A percentile compares a stretch with the other conserved stretches of the same genome.
Evolutionary conservation across 2,888 invertebrate genomes (phyloP).

Genomic region (Nephrotoma flavescens): DNA sequence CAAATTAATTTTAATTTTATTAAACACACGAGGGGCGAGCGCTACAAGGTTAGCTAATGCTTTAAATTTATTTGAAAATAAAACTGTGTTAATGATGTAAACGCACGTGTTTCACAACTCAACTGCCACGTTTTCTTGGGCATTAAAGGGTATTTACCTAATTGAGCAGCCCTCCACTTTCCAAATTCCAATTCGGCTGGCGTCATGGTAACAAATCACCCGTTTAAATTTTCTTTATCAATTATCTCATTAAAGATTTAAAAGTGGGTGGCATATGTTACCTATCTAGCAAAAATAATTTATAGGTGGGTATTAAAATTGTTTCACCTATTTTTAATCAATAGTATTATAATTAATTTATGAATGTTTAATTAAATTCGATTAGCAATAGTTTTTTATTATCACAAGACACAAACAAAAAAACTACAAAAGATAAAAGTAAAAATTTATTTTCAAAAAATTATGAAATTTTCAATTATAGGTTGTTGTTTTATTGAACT

Average conservation of each 20-base stretch:
- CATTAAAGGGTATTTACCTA: neutral
- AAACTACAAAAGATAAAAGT: neutral
- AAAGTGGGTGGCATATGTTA: too few relatives aligned
- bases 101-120: neutral
- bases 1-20: neutral
- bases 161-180: too few relatives aligned
- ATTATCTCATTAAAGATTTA: neutral
- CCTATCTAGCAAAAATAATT: too few relatives aligned
- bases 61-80: neutral
- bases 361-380: neutral
- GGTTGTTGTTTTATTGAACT: neutral
- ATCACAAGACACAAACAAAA: neutral
- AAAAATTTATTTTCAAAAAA: neutral
- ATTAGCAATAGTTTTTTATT: neutral
- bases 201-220: neutral
- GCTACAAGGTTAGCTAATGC: neutral
- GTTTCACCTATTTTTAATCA: neutral
- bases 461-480: neutral
- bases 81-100: neutral
- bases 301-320: neutral
- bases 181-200: too few relatives aligned
- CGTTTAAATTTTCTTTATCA: neutral
- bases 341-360: neutral
- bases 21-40: neutral
- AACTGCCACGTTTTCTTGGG: neutral